Conservation (phyloP, 2,797 vertebrate genomes). For the Onychomys torridus region DNA sequence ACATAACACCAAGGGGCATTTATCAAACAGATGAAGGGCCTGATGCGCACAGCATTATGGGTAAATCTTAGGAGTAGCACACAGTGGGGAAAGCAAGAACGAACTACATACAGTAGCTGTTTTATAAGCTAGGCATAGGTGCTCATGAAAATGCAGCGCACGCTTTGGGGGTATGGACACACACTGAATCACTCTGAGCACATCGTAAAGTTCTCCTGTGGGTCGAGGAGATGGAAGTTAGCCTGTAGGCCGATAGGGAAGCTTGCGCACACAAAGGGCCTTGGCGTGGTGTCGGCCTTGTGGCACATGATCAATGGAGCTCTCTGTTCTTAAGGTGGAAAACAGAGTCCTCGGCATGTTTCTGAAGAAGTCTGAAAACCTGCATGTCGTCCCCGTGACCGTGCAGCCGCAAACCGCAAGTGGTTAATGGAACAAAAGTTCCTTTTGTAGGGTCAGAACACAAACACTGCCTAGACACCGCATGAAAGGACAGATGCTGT, state of each 20-base stretch:
- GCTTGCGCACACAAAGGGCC: rapidly evolving
- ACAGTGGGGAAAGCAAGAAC: background rate
- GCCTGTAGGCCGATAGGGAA: background rate
- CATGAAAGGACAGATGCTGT: conserved; percentile 13
- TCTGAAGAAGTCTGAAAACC: conserved; percentile 20
- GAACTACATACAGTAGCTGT: background rate
- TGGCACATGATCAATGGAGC: background rate
- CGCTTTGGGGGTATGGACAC: background rate
- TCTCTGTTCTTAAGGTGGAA: background rate
- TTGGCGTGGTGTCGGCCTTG: background rate
- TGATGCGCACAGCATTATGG: rapidly evolving
- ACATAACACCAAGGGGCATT: background rate
- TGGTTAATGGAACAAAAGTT: conserved; percentile 45
- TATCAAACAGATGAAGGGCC: background rate
- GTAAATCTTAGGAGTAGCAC: background rate
- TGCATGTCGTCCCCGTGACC: background rate
- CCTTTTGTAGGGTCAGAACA: conserved; percentile 38
- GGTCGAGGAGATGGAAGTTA: background rate
- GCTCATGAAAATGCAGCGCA: background rate
- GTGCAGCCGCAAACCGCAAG: background rate
- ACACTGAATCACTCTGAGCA: background rate
- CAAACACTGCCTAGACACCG: conserved; percentile 23
- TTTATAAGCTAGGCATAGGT: background rate
- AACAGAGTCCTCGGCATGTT: background rate
- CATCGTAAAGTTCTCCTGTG: background rate